These are phyloP conservation scores for Oophaga sylvatica DNA, from an alignment of 2,797 vertebrate genomes.

Conservation along the genomic window DNA sequence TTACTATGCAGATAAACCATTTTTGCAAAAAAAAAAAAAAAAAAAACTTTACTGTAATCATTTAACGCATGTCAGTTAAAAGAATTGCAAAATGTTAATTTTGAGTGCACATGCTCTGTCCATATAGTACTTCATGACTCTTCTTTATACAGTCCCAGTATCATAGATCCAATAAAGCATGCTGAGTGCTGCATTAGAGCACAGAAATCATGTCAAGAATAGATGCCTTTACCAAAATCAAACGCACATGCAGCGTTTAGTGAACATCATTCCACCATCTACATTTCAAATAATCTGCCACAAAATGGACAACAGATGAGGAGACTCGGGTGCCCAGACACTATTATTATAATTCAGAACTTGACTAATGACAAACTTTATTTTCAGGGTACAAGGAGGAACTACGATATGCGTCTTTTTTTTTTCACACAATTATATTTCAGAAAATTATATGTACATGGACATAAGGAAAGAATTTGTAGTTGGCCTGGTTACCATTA, in stretches of 20 bases:
- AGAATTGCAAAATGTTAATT: too few species aligned
- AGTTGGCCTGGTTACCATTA: not conserved
- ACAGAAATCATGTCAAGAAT: too few species aligned
- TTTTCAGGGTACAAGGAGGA: not conserved
- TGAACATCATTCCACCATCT: not conserved
- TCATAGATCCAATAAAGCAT: not conserved
- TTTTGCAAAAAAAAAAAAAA: too few species aligned
- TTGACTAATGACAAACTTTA: not conserved
- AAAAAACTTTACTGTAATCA: too few species aligned
- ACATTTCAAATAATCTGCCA: not conserved
- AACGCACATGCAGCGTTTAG: not conserved
- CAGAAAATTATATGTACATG: too few species aligned
- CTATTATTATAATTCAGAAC: not conserved
- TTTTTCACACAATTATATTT: too few species aligned
- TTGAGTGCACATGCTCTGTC: too few species aligned
- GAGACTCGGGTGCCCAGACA: not conserved
- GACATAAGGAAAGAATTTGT: not conserved
- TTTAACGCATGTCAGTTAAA: too few species aligned
- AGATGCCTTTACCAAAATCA: too few species aligned
- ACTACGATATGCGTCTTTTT: not conserved
- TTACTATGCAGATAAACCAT: too few species aligned
- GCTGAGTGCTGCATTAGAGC: not conserved
- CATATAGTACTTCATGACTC: not conserved
- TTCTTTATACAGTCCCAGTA: not conserved
- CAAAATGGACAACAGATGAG: not conserved